Conservation (phyloP, 2,113 vertebrate species). For the Felis catus region F.catus_Fca126_mat1.0 CM031420.1:81408501-81409000, state of each 20-base stretch:
- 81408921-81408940: not conserved
- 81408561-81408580: constrained; percentile 83
- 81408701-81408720: constrained; percentile 95
- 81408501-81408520: not conserved
- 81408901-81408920: not conserved
- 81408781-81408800: not conserved
- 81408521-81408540: not conserved
- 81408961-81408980: not conserved
- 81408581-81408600: constrained; percentile 96
- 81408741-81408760: constrained; percentile 95
- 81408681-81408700: constrained; percentile 96
- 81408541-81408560: not conserved
- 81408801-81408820: not conserved
- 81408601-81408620: constrained; percentile 96
- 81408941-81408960: not conserved
- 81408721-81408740: constrained; percentile 97
- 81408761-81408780: constrained; percentile 89
- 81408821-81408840: not conserved
- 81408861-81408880: not conserved
- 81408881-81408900: not conserved
- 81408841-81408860: not conserved
- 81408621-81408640: constrained; percentile 97
- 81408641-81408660: constrained; percentile 96
- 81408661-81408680: constrained; percentile 94
- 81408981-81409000: constrained; percentile 86